Evolutionary conservation across 2,888 invertebrate species (phyloP), one percentile per base, ranked within the genome.

Genomic region (Aspidiotus destructor): DNA sequence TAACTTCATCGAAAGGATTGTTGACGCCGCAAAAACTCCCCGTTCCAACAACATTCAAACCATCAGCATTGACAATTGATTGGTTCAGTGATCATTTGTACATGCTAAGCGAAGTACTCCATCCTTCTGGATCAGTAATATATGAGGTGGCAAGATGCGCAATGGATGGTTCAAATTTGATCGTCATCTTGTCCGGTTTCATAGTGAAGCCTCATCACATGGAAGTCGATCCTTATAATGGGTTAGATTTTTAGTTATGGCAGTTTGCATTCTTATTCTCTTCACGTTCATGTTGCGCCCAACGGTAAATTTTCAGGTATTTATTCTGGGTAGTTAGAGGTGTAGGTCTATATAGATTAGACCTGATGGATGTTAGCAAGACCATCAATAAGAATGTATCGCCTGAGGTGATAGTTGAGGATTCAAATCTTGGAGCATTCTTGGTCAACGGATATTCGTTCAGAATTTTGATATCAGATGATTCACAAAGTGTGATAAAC

Each of bases 201-300:
- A 81, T 81, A 64, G 82, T 83, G 7, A 83, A 85, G 73, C 89
- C 93, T 0, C 82, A 84, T 69, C 89, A 91, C 74, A 84, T 96
- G 73, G 88, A 92, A 79, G 89, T 93, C 0, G 96, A 96, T 80
- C 92, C 96, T 44, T 86, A 89, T 74, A 95, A 95, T 77, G 96
- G 95, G 83, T 88, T 78, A 78, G 2, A 48, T 48, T 48, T 13
- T 2, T 13, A 13, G 6, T 6, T 41, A 11, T 16, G n/a, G n/a
- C n/a, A 13, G n/a, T 44, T 55, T 7, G 40, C 48, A 48, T 48
- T 48, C 48, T 48, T 6, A 48, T 48, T 48, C 48, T 48, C 15
- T 7, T 40, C 40, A 41, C 28, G 9, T 60, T 60, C 55, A 55
- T n/a, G 28, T n/a, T 55, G 8, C 16, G 13, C 1, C 9, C 2